These are phyloP conservation scores for Drosophila koepferae DNA, from an alignment of 2,888 invertebrate species.

Conservation along the genomic window DNA sequence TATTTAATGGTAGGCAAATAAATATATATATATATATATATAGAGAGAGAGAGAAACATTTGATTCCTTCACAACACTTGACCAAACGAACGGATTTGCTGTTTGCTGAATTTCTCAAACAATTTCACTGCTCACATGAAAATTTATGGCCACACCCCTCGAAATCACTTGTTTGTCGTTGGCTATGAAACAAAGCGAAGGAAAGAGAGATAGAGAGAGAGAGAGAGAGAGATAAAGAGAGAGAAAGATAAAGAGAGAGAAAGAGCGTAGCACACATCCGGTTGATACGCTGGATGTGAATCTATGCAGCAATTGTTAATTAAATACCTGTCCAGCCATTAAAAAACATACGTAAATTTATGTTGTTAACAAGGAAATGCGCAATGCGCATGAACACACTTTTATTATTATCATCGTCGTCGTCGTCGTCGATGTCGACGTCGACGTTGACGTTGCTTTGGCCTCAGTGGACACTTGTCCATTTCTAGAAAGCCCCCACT, in stretches of 20 bases:
- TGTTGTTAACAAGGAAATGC: constrained; percentile 79
- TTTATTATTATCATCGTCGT: constrained; percentile 70
- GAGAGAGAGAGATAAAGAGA: too few relatives aligned
- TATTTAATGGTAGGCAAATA: constrained; percentile 13
- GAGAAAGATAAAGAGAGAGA: neutral
- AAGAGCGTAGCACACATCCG: constrained; percentile 55
- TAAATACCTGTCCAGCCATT: constrained; percentile 77
- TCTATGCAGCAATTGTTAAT: constrained; percentile 71
- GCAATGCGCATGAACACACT: constrained; percentile 77
- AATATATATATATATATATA: neutral
- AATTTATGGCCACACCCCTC: constrained; percentile 34
- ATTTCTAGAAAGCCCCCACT: constrained; percentile 39
- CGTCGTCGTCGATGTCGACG: constrained; percentile 25
- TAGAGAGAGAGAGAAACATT: neutral
- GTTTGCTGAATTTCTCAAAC: constrained; percentile 21
- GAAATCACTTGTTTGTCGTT: constrained; percentile 35
- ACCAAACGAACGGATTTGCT: neutral
- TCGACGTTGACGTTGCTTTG: constrained; percentile 50
- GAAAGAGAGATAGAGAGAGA: neutral
- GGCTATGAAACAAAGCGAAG: neutral
- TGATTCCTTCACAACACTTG: neutral
- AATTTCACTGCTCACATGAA: constrained; percentile 32
- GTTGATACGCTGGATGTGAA: constrained; percentile 43
- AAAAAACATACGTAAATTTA: constrained; percentile 79
- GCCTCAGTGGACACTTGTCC: constrained; percentile 58